phyloP scores from a whole-genome alignment of 2,797 vertebrate genomes.

The Molossus molossus region DNA sequence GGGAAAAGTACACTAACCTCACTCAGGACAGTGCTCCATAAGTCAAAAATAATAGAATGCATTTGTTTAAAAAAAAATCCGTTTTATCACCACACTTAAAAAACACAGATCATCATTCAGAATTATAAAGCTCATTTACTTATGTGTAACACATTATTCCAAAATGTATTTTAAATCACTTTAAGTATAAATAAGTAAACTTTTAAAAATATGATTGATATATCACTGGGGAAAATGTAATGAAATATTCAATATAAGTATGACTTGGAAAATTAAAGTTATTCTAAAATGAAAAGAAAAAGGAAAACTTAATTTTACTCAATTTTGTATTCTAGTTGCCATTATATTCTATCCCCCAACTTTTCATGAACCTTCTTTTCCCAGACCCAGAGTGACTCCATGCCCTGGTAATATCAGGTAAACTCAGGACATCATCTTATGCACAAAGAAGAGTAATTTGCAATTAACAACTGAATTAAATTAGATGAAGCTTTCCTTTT shows the following conservation, averaged over 20 bases:
- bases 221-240: conserved; percentile 31
- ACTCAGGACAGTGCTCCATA: background rate
- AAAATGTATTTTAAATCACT: conserved; percentile 61
- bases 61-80: background rate
- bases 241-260: conserved; percentile 57
- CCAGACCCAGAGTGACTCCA: background rate
- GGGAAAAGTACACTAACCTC: background rate
- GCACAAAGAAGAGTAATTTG: background rate
- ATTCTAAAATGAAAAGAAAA: conserved; percentile 64
- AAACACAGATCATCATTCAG: conserved; percentile 49
- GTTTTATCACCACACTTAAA: conserved; percentile 51
- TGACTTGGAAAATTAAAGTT: conserved; percentile 61
- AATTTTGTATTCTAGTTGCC: conserved; percentile 42
- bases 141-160: background rate
- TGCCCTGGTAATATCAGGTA: background rate
- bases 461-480: conserved; percentile 35
- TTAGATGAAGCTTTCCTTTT: conserved; percentile 37
- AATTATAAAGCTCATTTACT: background rate
- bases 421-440: background rate
- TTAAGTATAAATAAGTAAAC: conserved; percentile 45
- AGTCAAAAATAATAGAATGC: conserved; percentile 57
- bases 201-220: conserved; percentile 28
- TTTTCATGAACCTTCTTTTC: conserved; percentile 24
- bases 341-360: background rate
- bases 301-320: conserved; percentile 54